phyloP scores from a whole-genome alignment of 2,888 invertebrate genomes.

The Pyrrhosoma nymphula region DNA sequence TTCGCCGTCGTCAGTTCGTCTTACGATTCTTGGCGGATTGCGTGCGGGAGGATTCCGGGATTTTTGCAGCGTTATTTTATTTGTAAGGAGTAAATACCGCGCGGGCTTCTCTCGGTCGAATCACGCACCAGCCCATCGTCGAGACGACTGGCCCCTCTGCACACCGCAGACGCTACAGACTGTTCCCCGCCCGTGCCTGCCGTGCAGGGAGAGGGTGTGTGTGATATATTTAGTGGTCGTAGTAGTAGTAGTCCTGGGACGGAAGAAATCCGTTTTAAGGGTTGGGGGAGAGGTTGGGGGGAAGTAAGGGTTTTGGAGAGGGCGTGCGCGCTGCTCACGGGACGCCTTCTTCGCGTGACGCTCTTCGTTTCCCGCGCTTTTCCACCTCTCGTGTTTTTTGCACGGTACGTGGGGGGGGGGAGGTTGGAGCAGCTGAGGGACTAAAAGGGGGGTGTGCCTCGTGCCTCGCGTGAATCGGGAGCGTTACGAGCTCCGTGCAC shows the following conservation, averaged over 20 bases:
- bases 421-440: background rate
- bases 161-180: too few relatives aligned
- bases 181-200: too few relatives aligned
- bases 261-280: background rate
- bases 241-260: background rate
- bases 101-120: background rate
- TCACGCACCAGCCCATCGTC: background rate
- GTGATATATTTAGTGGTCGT: background rate
- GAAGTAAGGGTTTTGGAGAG: too few relatives aligned
- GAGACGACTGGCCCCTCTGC: background rate
- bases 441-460: background rate
- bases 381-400: background rate
- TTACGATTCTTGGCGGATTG: background rate
- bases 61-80: background rate
- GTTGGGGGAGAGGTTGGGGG: background rate
- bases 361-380: background rate
- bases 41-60: background rate
- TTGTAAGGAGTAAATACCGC: background rate
- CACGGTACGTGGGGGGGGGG: background rate
- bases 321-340: background rate
- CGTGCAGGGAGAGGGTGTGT: background rate
- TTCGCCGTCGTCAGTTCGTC: background rate
- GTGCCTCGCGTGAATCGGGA: background rate
- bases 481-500: background rate
- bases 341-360: background rate